A percentile compares a stretch with the other conserved stretches of the same genome.
phyloP scores from a whole-genome alignment of 2,113 vertebrate species.

The Sterrhoptilus dennistouni region DNA sequence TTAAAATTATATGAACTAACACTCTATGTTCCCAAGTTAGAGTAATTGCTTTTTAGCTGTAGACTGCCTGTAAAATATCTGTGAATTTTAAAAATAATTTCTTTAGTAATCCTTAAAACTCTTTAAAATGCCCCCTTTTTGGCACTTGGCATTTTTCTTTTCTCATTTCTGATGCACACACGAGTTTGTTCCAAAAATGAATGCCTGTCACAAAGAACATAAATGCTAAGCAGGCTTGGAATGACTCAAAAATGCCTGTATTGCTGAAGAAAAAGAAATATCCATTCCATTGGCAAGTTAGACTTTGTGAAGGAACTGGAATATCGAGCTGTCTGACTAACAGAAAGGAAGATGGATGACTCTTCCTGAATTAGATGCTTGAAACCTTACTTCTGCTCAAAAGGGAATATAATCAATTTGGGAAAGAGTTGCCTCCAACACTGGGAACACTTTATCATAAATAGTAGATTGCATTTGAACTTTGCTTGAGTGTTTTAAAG shows the following conservation, averaged over 20 bases:
- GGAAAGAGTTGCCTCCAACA: neutral
- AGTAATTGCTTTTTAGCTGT: neutral
- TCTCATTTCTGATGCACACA: neutral
- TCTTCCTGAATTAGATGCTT: slow-evolving; percentile 1
- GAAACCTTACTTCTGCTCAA: neutral
- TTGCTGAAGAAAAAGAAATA: slow-evolving; percentile 4
- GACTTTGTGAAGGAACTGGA: slow-evolving; percentile 5
- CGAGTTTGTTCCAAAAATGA: neutral
- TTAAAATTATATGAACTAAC: neutral
- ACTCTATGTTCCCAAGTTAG: neutral
- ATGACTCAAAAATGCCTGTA: neutral
- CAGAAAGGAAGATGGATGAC: slow-evolving; percentile 46
- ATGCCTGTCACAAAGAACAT: neutral
- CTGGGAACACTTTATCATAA: neutral
- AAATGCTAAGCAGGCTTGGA: neutral
- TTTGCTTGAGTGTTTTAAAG: neutral
- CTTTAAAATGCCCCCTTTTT: neutral
- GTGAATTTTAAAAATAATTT: neutral
- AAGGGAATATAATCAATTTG: slow-evolving; percentile 39
- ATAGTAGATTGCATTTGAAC: slow-evolving; percentile 22
- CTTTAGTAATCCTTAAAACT: neutral
- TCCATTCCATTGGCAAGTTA: neutral
- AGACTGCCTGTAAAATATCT: neutral
- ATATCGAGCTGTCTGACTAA: slow-evolving; percentile 14
- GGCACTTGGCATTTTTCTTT: neutral